Percentiles rank a stretch among this genome's conserved stretches.
Evolutionary conservation across 2,888 invertebrate genomes (phyloP).

Genomic region (Spatulosminthurus flaviceps): DNA sequence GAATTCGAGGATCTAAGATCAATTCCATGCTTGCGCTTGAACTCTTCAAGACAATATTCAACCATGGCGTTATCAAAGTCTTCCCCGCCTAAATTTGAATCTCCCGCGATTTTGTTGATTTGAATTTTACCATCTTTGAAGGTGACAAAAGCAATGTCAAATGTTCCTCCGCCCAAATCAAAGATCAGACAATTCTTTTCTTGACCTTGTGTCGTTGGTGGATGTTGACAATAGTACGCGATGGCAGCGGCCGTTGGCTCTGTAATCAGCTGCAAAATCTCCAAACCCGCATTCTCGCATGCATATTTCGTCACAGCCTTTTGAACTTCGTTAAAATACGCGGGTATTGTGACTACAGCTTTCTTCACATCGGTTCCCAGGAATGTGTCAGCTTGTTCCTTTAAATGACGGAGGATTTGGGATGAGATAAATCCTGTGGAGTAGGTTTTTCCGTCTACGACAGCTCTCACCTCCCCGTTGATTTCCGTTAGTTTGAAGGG

Average conservation of each 20-base stretch:
- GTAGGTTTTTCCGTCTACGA: too few species aligned
- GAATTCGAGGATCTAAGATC: background rate
- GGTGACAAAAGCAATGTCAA: background rate
- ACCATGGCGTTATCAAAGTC: background rate
- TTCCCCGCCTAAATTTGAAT: background rate
- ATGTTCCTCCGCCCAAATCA: background rate
- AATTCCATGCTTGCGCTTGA: too few species aligned
- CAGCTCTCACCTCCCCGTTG: too few species aligned
- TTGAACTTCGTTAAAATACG: background rate
- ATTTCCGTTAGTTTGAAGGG: too few species aligned
- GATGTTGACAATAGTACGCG: background rate
- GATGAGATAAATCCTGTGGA: background rate
- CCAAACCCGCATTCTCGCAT: background rate
- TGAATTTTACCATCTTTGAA: background rate
- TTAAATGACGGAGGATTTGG: background rate
- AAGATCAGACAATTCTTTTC: background rate
- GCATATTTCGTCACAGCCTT: background rate
- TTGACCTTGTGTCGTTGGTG: background rate
- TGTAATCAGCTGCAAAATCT: background rate
- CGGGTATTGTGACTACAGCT: background rate
- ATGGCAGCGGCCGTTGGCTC: background rate
- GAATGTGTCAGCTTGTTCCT: background rate
- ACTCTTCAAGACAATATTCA: background rate
- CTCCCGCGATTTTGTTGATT: background rate
- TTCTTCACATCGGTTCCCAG: background rate